Conservation (phyloP, 2,797 vertebrate species). For the Girardinus metallicus region DNA sequence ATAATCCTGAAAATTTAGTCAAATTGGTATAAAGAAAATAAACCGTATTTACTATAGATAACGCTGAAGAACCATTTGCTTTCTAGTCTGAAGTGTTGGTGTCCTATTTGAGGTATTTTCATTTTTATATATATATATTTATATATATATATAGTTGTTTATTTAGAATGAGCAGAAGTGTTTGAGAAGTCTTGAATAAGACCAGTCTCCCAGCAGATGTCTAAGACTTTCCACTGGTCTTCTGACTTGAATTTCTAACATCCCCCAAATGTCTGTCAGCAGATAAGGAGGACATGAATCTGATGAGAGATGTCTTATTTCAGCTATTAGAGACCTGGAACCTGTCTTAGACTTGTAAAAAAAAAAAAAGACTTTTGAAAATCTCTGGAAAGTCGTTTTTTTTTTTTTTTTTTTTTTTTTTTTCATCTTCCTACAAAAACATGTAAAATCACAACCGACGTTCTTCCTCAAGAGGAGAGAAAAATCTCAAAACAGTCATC, state of each 20-base stretch:
- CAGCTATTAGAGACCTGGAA: background rate
- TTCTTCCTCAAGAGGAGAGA: background rate
- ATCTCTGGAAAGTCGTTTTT: background rate
- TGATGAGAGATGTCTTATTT: background rate
- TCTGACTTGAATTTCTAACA: background rate
- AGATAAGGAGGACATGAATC: background rate
- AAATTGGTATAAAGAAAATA: background rate
- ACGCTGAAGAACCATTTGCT: background rate
- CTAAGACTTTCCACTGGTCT: background rate
- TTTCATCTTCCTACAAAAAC: background rate
- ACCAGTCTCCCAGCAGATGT: background rate
- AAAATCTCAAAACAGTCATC: conserved; percentile 2
- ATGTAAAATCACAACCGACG: background rate
- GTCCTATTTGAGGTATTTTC: too few relatives aligned
- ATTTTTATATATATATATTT: background rate
- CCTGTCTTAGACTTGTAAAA: background rate
- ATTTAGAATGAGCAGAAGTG: too few relatives aligned
- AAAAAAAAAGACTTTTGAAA: background rate
- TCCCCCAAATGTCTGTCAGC: background rate
- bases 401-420: too few relatives aligned
- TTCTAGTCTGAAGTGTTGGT: too few relatives aligned
- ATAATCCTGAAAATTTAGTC: background rate
- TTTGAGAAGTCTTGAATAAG: background rate
- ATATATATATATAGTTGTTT: background rate
- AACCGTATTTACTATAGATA: background rate